These are phyloP conservation scores for Rhinolophus ferrumequinum DNA, from an alignment of 2,113 vertebrate species.

Conservation along the genomic window DNA sequence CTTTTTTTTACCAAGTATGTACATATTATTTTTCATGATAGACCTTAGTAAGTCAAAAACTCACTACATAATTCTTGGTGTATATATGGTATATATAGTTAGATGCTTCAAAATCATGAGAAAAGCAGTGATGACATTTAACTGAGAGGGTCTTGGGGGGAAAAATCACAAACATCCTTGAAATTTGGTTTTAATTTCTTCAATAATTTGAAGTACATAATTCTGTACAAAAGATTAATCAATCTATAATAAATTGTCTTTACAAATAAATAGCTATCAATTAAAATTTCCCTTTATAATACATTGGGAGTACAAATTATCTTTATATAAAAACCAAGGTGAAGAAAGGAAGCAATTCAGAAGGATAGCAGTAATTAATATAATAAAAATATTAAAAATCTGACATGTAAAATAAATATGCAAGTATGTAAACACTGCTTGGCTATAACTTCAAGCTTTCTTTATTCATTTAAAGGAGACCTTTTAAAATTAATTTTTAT, in stretches of 20 bases:
- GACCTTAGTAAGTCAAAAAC: neutral
- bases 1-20: neutral
- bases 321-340: neutral
- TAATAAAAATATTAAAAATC: slow-evolving; percentile 18
- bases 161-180: neutral
- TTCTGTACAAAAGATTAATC: neutral
- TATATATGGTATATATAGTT: neutral
- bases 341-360: neutral
- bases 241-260: neutral
- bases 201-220: neutral
- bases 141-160: neutral
- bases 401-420: neutral
- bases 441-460: neutral
- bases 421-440: neutral
- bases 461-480: neutral
- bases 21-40: neutral
- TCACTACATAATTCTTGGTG: neutral
- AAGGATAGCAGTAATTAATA: neutral
- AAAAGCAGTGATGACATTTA: neutral
- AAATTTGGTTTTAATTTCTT: neutral
- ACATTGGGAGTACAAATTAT: neutral
- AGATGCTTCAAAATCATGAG: neutral
- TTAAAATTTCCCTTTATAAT: neutral
- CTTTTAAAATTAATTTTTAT: slow-evolving; percentile 27
- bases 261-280: neutral